A percentile compares a stretch with the other conserved stretches of the same genome.
These are phyloP conservation scores for Tetanocera ferruginea DNA, from an alignment of 2,888 invertebrate species.

Conservation along the genomic window DNA sequence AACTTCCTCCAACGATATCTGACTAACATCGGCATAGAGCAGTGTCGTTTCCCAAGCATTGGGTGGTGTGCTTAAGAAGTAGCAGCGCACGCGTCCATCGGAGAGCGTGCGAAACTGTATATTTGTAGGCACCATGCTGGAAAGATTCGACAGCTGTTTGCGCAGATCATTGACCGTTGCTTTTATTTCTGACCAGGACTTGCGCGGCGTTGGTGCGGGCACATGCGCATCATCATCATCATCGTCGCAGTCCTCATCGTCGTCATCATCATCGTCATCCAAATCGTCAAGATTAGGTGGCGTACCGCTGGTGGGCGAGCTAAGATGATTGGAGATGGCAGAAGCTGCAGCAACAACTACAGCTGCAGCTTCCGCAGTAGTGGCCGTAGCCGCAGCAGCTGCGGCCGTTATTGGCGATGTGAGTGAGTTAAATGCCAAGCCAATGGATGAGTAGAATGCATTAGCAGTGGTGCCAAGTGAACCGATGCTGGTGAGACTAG, in stretches of 20 bases:
- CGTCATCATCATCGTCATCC: slow-evolving; percentile 59
- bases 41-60: slow-evolving; percentile 93
- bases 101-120: slow-evolving; percentile 84
- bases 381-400: slow-evolving; percentile 64
- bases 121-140: slow-evolving; percentile 85
- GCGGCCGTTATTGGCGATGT: slow-evolving; percentile 65
- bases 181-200: slow-evolving; percentile 85
- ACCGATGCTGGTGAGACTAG: slow-evolving; percentile 62
- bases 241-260: slow-evolving; percentile 61
- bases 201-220: slow-evolving; percentile 63
- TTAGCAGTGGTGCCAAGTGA: slow-evolving; percentile 63
- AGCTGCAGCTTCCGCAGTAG: slow-evolving; percentile 59
- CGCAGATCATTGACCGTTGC: slow-evolving; percentile 85
- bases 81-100: slow-evolving; percentile 86
- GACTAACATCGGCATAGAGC: slow-evolving; percentile 86
- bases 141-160: slow-evolving; percentile 82
- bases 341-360: slow-evolving; percentile 64
- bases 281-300: slow-evolving; percentile 58
- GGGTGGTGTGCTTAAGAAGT: slow-evolving; percentile 89
- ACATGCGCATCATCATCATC: slow-evolving; percentile 59
- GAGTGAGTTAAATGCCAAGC: slow-evolving; percentile 63
- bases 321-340: slow-evolving; percentile 64
- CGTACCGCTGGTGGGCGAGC: slow-evolving; percentile 63
- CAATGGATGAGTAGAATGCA: slow-evolving; percentile 65
- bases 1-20: slow-evolving; percentile 68